phyloP scores from a whole-genome alignment of 2,113 vertebrate species.

The Notechis scutatus region DNA sequence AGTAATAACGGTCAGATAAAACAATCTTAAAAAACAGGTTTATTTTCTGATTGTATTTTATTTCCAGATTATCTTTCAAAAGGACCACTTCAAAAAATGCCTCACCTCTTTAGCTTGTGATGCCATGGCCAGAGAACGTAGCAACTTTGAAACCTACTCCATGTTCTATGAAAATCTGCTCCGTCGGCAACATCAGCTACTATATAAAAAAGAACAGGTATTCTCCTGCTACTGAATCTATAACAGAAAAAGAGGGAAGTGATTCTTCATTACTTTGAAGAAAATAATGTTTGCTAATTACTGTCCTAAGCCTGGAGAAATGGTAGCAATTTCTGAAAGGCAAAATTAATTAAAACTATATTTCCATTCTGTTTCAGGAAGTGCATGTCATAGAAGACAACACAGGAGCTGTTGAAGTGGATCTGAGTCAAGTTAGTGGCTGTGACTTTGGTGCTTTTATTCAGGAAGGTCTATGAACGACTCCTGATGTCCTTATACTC shows the following conservation, averaged over 20 bases:
- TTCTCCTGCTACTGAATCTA: background rate
- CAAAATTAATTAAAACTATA: background rate
- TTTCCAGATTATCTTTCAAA: constrained; percentile 64
- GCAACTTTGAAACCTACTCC: constrained; percentile 72
- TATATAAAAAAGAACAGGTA: constrained; percentile 69
- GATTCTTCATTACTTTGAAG: constrained; percentile 12
- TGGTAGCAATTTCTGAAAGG: background rate
- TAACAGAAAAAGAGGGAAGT: background rate
- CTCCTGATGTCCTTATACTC: background rate
- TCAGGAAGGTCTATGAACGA: background rate
- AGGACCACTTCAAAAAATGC: constrained; percentile 66
- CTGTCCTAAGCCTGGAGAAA: background rate
- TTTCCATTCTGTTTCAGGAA: constrained; percentile 63
- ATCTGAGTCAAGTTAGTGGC: constrained; percentile 59
- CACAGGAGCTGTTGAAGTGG: constrained; percentile 15
- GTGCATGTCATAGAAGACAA: constrained; percentile 43
- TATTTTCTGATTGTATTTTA: background rate
- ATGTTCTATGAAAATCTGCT: constrained; percentile 74
- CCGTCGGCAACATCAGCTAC: constrained; percentile 59
- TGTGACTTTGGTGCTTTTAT: background rate
- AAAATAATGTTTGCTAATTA: constrained; percentile 27
- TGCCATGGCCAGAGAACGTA: constrained; percentile 67
- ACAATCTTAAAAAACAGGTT: background rate
- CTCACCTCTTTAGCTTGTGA: constrained; percentile 66
- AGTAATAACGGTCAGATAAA: background rate